Base-by-base conservation (phyloP, 2,888 invertebrate species). In the Drosophila conformis region DNA sequence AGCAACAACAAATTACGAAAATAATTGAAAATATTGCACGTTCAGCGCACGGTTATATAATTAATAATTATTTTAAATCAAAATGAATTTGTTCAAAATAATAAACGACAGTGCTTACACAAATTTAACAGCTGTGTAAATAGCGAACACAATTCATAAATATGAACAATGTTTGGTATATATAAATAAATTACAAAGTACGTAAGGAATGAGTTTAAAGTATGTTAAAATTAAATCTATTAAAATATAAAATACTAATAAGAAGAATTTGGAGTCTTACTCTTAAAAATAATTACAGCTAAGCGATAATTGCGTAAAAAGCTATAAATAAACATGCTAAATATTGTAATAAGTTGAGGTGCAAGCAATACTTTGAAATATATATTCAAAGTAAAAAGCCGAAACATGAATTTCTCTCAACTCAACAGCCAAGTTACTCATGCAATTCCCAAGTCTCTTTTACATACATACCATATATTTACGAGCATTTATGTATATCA, bases 1-100 rank as follows among this genome's bases (percentile, higher is more conserved):
- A 2, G 13, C 25, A 21, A n/a, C 52, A 21, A 29, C 21, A 70
- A 73, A 51, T 69, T 15, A 54, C 15, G 60, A 49, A 69, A 76
- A 76, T 88, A 83, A 88, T 88, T 83, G 83, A 69, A 84, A 83
- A 83, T 84, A 78, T 74, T 84, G 74, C 74, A 25, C 46, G 29
- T 64, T 36, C 49, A 25, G 31, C 53, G 36, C 18, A 33, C 10
- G 64, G 73, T 54, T 70, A 73, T 75, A 75, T 83, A 83, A 88
- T 86, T 83, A 80, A 56, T 78, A 74, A 86, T 78, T 83, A 80
- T 74, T 73, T 68, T 63, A 83, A 83, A 76, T 88, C 78, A 71
- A 57, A 71, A 73, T 80, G 65, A 60, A 77, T 72, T 64, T 68
- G 58, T 42, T 38, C 53, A 69, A 67, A 46, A 61, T 42, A 70